These are phyloP conservation scores for Trichoplusia ni DNA, from an alignment of 1,140 invertebrate species.

Conservation along the genomic window DNA sequence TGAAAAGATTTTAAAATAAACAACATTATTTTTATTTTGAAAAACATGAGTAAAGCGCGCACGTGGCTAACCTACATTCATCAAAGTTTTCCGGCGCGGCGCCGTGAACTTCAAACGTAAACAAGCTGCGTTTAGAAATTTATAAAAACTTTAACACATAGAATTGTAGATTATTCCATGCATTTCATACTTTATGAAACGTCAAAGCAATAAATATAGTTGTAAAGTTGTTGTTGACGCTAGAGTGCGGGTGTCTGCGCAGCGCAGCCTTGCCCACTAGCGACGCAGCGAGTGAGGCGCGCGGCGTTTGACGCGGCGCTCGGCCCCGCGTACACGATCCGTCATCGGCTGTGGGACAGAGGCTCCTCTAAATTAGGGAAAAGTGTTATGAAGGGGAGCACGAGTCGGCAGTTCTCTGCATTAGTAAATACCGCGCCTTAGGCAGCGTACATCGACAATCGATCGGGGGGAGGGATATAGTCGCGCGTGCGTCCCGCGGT, in stretches of 20 bases:
- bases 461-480: constrained; percentile 53
- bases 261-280: background rate
- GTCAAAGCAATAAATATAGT: background rate
- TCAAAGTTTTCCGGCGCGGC: too few relatives aligned
- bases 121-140: too few relatives aligned
- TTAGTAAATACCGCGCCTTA: constrained; percentile 74
- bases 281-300: constrained; percentile 15
- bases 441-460: constrained; percentile 67
- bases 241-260: background rate
- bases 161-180: too few relatives aligned
- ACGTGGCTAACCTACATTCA: too few relatives aligned
- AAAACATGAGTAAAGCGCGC: too few relatives aligned
- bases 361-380: constrained; percentile 52
- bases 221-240: background rate
- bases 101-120: too few relatives aligned
- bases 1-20: too few relatives aligned
- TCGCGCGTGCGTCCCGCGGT: constrained; percentile 64
- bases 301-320: constrained; percentile 18
- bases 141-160: too few relatives aligned
- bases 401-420: constrained; percentile 62
- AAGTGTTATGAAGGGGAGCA: constrained; percentile 61
- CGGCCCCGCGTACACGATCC: constrained; percentile 3
- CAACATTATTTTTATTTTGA: too few relatives aligned
- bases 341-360: constrained; percentile 1
- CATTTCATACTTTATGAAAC: too few relatives aligned